Conservation (phyloP, 53 echinoderm and acorn worm species). For the Hippasteria phrygiana region DNA sequence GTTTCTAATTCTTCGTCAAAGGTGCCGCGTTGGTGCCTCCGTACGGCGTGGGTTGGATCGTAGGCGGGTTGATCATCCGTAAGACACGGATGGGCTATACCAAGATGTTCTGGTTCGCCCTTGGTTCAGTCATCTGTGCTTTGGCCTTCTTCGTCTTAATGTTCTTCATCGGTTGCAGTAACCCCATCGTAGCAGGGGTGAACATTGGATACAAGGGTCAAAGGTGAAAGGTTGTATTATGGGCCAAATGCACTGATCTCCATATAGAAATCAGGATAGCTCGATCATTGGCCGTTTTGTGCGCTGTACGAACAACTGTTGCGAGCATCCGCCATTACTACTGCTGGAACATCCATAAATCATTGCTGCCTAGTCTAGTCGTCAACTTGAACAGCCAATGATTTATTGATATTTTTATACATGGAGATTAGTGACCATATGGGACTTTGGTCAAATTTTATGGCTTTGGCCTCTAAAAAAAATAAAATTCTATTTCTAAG, state of each 20-base stretch:
- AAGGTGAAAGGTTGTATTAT: slow-evolving; percentile 29
- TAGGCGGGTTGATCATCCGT: slow-evolving; percentile 40
- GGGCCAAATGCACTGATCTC: background rate
- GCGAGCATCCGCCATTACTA: too few species aligned
- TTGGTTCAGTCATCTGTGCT: background rate
- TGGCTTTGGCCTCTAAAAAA: too few species aligned
- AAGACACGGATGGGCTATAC: slow-evolving; percentile 13
- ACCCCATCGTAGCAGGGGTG: slow-evolving; percentile 45
- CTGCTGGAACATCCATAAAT: too few species aligned
- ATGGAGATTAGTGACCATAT: too few species aligned
- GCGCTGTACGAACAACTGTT: background rate
- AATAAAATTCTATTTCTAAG: too few species aligned
- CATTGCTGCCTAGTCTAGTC: too few species aligned
- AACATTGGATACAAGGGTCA: slow-evolving; percentile 38
- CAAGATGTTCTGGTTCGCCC: slow-evolving; percentile 30
- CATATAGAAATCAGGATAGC: background rate
- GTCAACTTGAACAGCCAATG: too few species aligned
- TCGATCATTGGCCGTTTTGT: background rate
- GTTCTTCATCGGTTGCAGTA: slow-evolving; percentile 41
- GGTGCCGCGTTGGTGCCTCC: slow-evolving; percentile 31
- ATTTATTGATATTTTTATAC: too few species aligned
- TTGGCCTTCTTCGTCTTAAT: background rate
- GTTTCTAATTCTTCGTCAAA: background rate
- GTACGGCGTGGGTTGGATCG: slow-evolving; percentile 29
- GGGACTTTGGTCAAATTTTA: too few species aligned